Percentiles rank a stretch among this genome's conserved stretches.
Evolutionary conservation across 2,113 vertebrate species (phyloP).

Genomic region (Pithys albifrons): DNA sequence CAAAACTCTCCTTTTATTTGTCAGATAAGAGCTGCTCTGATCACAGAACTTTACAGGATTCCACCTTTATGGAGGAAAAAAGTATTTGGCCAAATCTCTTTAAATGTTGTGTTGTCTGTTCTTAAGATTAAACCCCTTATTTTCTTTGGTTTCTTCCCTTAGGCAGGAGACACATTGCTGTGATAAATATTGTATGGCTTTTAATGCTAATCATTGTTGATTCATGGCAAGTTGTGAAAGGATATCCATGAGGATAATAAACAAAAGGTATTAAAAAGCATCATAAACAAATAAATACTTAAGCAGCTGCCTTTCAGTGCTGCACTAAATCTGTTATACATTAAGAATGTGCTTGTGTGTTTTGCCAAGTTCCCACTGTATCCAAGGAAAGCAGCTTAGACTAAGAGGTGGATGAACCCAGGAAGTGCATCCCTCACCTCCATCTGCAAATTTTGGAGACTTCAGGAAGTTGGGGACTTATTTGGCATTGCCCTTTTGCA

Average conservation of each 20-base stretch:
- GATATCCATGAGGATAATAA: conserved; percentile 1
- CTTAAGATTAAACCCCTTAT: neutral
- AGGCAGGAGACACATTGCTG: neutral
- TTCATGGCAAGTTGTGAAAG: neutral
- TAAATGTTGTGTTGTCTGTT: neutral
- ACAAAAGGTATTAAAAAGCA: conserved; percentile 21
- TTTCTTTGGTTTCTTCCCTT: neutral
- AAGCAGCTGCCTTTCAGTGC: neutral
- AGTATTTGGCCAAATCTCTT: neutral
- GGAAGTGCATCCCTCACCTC: neutral
- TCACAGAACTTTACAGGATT: neutral
- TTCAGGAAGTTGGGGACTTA: neutral
- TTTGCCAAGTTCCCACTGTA: neutral
- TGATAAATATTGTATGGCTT: conserved; percentile 9
- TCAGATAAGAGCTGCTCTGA: neutral
- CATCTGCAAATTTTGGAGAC: neutral
- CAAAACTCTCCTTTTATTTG: neutral
- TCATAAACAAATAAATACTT: conserved; percentile 42
- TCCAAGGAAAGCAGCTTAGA: neutral
- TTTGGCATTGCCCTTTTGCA: neutral
- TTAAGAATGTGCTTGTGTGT: neutral
- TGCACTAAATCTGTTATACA: neutral
- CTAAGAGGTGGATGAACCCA: neutral
- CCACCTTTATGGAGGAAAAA: neutral
- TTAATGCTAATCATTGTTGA: conserved; percentile 26